Conservation (phyloP, 1,140 invertebrate species). For the Ditylenchus dipsaci region DNA sequence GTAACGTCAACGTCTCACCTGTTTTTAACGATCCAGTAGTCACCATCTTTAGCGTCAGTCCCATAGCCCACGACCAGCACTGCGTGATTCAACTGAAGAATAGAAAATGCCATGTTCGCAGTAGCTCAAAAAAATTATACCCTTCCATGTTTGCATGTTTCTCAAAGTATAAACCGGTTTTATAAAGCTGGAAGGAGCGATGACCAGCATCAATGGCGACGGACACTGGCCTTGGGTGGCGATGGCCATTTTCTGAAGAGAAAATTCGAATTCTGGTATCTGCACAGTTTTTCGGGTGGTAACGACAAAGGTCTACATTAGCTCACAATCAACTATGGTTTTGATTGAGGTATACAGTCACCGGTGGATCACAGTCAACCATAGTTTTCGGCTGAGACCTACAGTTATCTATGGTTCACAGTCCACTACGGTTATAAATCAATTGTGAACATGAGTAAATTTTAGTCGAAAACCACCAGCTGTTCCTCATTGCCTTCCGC, state of each 20-base stretch:
- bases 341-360: too few species aligned
- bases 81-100: slow-evolving; percentile 56
- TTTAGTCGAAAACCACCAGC: slow-evolving; percentile 57
- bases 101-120: too few species aligned
- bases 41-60: slow-evolving; percentile 61
- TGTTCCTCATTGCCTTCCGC: slow-evolving; percentile 65
- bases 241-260: slow-evolving; percentile 63
- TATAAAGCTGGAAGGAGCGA: slow-evolving; percentile 73
- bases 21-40: slow-evolving; percentile 89
- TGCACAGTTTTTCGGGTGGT: too few species aligned
- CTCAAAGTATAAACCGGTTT: slow-evolving; percentile 68
- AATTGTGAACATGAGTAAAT: too few species aligned
- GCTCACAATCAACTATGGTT: too few species aligned
- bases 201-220: slow-evolving; percentile 85
- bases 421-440: too few species aligned
- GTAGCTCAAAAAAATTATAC: slow-evolving; percentile 48
- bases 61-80: slow-evolving; percentile 81
- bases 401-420: too few species aligned
- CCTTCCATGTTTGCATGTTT: slow-evolving; percentile 67
- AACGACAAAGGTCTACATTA: too few species aligned
- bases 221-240: slow-evolving; percentile 76
- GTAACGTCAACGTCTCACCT: too few species aligned
- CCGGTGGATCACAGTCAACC: too few species aligned
- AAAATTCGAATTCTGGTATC: too few species aligned
- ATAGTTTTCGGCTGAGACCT: too few species aligned